Evolutionary conservation across 2,113 vertebrate species (phyloP).

Genomic region (Channa maculata): DNA sequence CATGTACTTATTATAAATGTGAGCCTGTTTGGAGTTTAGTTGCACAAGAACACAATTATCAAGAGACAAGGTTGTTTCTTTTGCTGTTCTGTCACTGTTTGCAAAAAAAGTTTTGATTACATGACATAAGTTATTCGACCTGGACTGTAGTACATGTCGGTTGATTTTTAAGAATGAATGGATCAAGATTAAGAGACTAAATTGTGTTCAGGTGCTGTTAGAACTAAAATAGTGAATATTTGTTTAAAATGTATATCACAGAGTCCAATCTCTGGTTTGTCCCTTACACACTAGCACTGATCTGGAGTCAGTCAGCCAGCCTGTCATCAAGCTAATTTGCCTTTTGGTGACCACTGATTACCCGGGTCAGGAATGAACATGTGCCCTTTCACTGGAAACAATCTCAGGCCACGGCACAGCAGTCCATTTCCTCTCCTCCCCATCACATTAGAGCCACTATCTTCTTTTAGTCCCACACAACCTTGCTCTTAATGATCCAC

Average conservation of each 20-base stretch:
- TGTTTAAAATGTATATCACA: no score
- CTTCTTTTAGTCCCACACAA: slow-evolving; percentile 32
- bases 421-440: slow-evolving; percentile 32
- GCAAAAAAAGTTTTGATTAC: no score
- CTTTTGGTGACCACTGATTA: slow-evolving; percentile 10
- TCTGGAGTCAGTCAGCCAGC: slow-evolving; percentile 14
- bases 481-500: slow-evolving; percentile 36
- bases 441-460: slow-evolving; percentile 47
- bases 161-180: no score
- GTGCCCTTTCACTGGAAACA: slow-evolving; percentile 15
- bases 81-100: no score
- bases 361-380: slow-evolving; percentile 17
- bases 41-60: no score
- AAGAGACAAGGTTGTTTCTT: no score
- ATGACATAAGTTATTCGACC: no score
- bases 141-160: background rate
- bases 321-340: slow-evolving; percentile 27
- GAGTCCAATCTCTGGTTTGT: background rate
- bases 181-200: background rate
- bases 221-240: background rate
- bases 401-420: background rate
- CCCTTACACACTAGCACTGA: background rate
- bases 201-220: background rate
- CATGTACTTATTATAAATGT: no score
- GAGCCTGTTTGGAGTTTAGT: no score